These are phyloP conservation scores for Cancer borealis DNA, from an alignment of 2,888 invertebrate genomes.

Conservation along the genomic window DNA sequence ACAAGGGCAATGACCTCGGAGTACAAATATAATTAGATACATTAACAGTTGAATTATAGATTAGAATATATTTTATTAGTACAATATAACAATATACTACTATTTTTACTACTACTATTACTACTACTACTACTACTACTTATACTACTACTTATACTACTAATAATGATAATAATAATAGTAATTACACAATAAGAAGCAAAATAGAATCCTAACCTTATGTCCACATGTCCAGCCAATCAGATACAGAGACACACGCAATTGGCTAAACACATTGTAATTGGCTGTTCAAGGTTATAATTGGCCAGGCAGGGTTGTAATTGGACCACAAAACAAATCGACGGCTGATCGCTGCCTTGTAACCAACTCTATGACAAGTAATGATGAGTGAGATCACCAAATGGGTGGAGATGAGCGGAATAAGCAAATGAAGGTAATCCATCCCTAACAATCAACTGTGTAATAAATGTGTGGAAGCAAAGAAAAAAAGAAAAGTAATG, in stretches of 20 bases:
- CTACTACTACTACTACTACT: not conserved
- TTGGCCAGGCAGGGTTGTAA: not conserved
- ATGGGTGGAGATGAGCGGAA: not conserved
- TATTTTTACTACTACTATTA: not conserved
- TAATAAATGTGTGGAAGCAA: not conserved
- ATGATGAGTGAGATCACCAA: not conserved
- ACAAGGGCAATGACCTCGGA: not conserved
- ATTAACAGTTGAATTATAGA: not conserved
- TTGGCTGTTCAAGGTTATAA: not conserved
- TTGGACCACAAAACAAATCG: not conserved
- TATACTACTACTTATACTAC: not conserved
- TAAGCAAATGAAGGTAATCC: not conserved
- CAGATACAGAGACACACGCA: not conserved
- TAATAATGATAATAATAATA: not conserved
- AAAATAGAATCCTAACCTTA: not conserved
- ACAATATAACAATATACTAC: not conserved
- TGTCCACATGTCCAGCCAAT: not conserved
- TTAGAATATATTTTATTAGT: not conserved
- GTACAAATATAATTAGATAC: not conserved
- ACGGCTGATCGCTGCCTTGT: not conserved
- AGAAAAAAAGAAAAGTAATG: no score
- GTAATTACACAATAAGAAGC: not conserved
- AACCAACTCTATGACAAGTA: not conserved
- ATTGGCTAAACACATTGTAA: slow-evolving; percentile 6
- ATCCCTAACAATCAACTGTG: not conserved